Evolutionary conservation across 2,797 vertebrate species (phyloP), one percentile per base, ranked within the genome.

Genomic region (Ispidina lecontei): DNA sequence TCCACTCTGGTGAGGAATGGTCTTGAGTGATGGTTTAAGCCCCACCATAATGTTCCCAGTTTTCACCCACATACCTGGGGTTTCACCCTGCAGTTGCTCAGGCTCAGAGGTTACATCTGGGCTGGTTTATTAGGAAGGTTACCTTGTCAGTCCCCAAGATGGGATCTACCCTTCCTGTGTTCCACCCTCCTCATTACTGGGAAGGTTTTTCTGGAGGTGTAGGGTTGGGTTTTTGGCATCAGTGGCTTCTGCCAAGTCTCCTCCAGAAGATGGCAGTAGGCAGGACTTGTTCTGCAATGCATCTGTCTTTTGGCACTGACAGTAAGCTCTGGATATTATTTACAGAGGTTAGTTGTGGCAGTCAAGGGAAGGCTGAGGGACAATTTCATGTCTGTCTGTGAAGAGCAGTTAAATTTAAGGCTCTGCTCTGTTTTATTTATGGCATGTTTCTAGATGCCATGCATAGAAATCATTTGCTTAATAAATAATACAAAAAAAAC

Each of bases 401-500:
- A 46, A 46, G 0, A 60, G 49, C 69, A 63, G 77, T 2, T 33
- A 64, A 87, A 93, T 87, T 88, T 65, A 95, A 72, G 51, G 46
- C 77, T 84, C 68, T 2, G 2, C 58, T 59, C 49, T 79, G 80
- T 62, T 90, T 91, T 90, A 90, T 92, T 96, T 90, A 96, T 63
- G 90, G 19, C 2, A 3, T 51, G 18, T 52, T 92, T 89, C 88
- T 81, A 87, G 85, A 75, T 89, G 95, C 47, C 29, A 35, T 41
- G 83, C 58, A 74, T 37, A 80, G 83, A 90, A 93, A 96, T 95
- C 6, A 84, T 95, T 94, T 91, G 78, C 47, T 93, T 94, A 93
- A 93, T 96, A 95, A 95, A 96, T 87, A 89, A 93, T 58, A 69
- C 62, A 90, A 80, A 90, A 65, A 95, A 93, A 80, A 39, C 25